Evolutionary conservation across 1,140 invertebrate genomes (phyloP).

Genomic region (Tribolium castaneum): DNA sequence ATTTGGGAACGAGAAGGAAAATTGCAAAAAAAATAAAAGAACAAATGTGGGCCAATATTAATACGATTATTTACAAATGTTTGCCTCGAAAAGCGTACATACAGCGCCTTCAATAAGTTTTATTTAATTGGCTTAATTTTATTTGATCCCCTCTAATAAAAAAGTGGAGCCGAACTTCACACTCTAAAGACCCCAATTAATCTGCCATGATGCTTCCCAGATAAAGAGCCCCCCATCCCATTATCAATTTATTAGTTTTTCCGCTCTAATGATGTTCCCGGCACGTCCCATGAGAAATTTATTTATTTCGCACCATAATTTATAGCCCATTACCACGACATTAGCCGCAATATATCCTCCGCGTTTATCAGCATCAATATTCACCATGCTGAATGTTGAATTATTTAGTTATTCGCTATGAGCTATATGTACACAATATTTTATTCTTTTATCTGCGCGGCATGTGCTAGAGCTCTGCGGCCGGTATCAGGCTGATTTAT

Average conservation of each 20-base stretch:
- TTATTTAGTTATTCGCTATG: conserved; percentile 29
- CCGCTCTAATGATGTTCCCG: conserved; percentile 5
- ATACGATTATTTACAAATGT: too few species aligned
- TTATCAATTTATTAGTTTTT: conserved; percentile 15
- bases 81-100: too few species aligned
- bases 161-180: not conserved
- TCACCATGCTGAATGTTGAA: conserved; percentile 13
- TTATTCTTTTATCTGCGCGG: conserved; percentile 40
- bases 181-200: not conserved
- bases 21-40: too few species aligned
- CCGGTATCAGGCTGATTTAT: conserved; percentile 46
- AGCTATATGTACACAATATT: conserved; percentile 40
- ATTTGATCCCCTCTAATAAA: not conserved
- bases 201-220: not conserved
- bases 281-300: conserved; percentile 8
- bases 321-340: conserved; percentile 12
- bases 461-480: conserved; percentile 35
- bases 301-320: conserved; percentile 5
- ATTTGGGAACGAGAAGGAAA: too few species aligned
- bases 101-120: too few species aligned
- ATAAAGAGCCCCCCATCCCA: not conserved
- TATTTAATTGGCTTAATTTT: not conserved
- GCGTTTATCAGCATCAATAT: conserved; percentile 30
- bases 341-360: conserved; percentile 19
- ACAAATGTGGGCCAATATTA: too few species aligned